Percentiles rank a stretch among this genome's conserved stretches.
Evolutionary conservation across 2,113 vertebrate genomes (phyloP).

Genomic region (Propithecus coquereli): DNA sequence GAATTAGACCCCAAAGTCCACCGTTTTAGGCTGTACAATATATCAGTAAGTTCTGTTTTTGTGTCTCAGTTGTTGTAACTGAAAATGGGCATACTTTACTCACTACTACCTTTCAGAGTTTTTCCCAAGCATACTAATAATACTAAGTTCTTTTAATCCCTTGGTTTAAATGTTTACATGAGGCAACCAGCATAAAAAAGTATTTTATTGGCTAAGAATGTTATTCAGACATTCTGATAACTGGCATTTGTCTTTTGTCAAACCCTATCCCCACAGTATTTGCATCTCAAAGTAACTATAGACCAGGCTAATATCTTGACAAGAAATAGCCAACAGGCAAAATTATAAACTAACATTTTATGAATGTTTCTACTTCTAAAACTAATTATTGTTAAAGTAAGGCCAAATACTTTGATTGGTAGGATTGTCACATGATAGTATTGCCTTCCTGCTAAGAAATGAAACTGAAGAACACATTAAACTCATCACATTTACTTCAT

Average conservation of each 20-base stretch:
- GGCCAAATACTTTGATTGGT: neutral
- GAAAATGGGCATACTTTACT: neutral
- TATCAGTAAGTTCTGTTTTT: neutral
- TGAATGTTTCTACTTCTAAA: neutral
- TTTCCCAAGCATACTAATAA: neutral
- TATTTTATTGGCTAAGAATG: neutral
- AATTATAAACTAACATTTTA: neutral
- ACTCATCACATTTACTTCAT: neutral
- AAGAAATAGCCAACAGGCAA: slow-evolving; percentile 8
- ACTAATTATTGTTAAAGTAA: neutral
- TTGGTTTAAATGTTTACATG: neutral
- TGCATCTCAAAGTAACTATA: neutral
- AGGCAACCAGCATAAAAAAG: neutral
- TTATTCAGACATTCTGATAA: slow-evolving; percentile 9
- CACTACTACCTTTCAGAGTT: neutral
- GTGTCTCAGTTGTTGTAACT: neutral
- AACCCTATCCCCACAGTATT: neutral
- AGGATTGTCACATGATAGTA: neutral
- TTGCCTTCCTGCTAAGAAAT: neutral
- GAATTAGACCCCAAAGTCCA: neutral
- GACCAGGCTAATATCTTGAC: neutral
- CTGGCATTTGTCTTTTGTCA: neutral
- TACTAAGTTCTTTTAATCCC: neutral
- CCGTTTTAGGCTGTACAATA: neutral
- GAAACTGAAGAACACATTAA: neutral